Evolutionary conservation across 2,888 invertebrate species (phyloP).

Genomic region (Drosophila neonasuta): DNA sequence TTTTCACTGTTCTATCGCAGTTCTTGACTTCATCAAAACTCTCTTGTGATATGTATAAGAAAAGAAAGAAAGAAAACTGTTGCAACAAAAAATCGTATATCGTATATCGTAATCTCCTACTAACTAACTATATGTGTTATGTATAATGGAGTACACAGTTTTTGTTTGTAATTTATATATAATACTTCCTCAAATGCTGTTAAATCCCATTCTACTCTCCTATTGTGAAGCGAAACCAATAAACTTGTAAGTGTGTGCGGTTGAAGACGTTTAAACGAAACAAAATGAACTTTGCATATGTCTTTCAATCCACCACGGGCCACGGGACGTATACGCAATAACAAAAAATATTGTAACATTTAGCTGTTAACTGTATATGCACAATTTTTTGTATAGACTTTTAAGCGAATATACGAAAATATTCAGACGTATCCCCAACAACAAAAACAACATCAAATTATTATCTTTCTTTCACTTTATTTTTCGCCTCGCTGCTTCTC

Average conservation of each 20-base stretch:
- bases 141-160: conserved; percentile 37
- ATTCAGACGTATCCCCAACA: conserved; percentile 28
- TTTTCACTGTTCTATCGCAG: conserved; percentile 39
- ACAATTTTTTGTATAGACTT: conserved; percentile 40
- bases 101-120: conserved; percentile 56
- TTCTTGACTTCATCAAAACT: conserved; percentile 71
- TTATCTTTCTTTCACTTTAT: conserved; percentile 23
- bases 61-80: conserved; percentile 46
- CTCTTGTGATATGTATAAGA: conserved; percentile 76
- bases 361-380: conserved; percentile 21
- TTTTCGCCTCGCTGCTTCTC: conserved; percentile 1
- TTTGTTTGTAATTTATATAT: conserved; percentile 63
- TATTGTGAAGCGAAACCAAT: conserved; percentile 60
- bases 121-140: conserved; percentile 40
- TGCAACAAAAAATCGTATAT: not conserved
- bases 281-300: conserved; percentile 16
- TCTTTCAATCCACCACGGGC: conserved; percentile 46
- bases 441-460: conserved; percentile 15
- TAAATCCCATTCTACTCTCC: conserved; percentile 39
- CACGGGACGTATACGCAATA: conserved; percentile 69
- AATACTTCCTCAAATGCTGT: conserved; percentile 52
- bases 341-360: conserved; percentile 35
- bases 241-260: conserved; percentile 68
- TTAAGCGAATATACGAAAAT: conserved; percentile 50
- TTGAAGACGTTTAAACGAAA: conserved; percentile 61